Conservation (phyloP, 1,140 invertebrate genomes). For the Dendroctonus ponderosae region DNA sequence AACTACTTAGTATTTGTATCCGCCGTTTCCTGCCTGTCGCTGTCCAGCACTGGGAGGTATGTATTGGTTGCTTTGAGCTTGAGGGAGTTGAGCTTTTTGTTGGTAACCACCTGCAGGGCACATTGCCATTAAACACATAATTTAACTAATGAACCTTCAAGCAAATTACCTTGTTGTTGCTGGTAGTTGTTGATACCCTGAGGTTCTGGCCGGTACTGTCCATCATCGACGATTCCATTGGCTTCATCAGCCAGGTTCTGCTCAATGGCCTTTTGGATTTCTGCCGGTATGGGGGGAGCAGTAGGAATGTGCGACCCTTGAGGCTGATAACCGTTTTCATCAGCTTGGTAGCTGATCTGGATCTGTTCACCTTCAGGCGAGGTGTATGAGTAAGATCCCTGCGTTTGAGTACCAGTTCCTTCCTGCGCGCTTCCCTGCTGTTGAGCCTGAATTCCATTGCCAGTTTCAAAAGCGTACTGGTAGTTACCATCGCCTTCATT, state of each 20-base stretch:
- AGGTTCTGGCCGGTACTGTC: slow-evolving; percentile 40
- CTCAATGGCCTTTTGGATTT: slow-evolving; percentile 54
- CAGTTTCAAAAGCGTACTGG: slow-evolving; percentile 59
- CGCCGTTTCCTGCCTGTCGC: slow-evolving; percentile 8
- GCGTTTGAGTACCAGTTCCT: slow-evolving; percentile 62
- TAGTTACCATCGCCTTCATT: slow-evolving; percentile 48
- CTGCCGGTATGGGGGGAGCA: slow-evolving; percentile 53
- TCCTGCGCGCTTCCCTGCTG: slow-evolving; percentile 61
- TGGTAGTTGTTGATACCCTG: slow-evolving; percentile 12
- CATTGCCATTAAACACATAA: slow-evolving; percentile 4
- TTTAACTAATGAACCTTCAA: neutral
- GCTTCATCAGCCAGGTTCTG: slow-evolving; percentile 50
- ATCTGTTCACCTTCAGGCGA: slow-evolving; percentile 57
- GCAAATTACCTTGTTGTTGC: slow-evolving; percentile 16
- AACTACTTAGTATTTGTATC: slow-evolving; percentile 31
- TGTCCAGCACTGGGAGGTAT: slow-evolving; percentile 25
- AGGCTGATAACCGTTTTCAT: slow-evolving; percentile 57
- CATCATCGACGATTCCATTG: slow-evolving; percentile 43
- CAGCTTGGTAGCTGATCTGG: slow-evolving; percentile 57
- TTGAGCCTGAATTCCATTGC: slow-evolving; percentile 58
- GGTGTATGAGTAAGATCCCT: slow-evolving; percentile 57
- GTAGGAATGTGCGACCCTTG: slow-evolving; percentile 54
- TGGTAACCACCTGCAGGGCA: slow-evolving; percentile 18
- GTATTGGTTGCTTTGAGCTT: slow-evolving; percentile 27
- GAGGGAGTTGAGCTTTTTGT: slow-evolving; percentile 16